Base-by-base conservation (phyloP, 2,888 invertebrate species). In the Gryllus longicercus region DNA sequence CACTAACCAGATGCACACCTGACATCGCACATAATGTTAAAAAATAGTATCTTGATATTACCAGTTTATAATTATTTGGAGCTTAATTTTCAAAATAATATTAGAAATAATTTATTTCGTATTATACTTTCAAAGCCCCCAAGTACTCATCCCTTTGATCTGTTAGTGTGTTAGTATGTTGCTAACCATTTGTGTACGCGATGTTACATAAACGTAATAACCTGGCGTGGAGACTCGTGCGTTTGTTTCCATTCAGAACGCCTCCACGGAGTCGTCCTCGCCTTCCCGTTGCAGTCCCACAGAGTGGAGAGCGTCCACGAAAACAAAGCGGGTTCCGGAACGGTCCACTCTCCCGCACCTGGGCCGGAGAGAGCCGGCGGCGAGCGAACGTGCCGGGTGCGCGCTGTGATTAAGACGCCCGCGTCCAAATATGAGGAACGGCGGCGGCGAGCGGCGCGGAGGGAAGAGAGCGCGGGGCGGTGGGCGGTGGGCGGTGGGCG, bases 341-440 rank as follows among this genome's bases (percentile, higher is more conserved):
- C 63, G 63, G 63, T 14, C n/a, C 63, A 63, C 12, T 63, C 16
- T 3, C 2, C n/a, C n/a, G 63, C 63, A n/a, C 8, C n/a, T n/a
- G 63, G 14, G 63, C 4, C 14, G 63, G 63, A 16, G 63, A 63
- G 63, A 63, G 63, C 12, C 63, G 63, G 10, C 12, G 16, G 63
- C 63, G 63, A 14, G 5, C 63, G 63, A 63, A 63, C n/a, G 63
- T 63, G 63, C n/a, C n/a, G 11, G n/a, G 16, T 14, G 63, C 63
- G 63, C 63, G 14, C 63, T 63, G 63, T 63, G 16, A 63, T 63
- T 63, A 63, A 63, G 63, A 63, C 63, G n/a, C 63, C n/a, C 63
- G 63, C 63, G 63, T 63, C 63, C 63, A 14, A 63, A 63, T 63
- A 63, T 63, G 63, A 63, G 63, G 63, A 63, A 63, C 63, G 63